A percentile compares a stretch with the other conserved stretches of the same genome.
Evolutionary conservation across 2,888 invertebrate genomes (phyloP).

Genomic region (Epinotia ramella): DNA sequence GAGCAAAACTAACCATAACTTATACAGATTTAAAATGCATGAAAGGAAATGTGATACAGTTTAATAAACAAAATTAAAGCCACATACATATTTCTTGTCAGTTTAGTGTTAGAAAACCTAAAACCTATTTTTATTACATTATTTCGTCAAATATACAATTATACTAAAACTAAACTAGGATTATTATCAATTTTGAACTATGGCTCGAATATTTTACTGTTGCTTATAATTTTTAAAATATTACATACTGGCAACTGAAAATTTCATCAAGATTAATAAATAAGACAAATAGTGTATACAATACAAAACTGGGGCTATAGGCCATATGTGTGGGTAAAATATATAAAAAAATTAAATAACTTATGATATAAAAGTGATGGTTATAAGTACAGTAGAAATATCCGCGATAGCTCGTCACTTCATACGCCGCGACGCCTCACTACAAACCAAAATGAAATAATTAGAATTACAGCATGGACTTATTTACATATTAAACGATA

Average conservation of each 20-base stretch:
- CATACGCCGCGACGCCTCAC: not conserved
- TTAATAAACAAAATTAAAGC: slow-evolving; percentile 40
- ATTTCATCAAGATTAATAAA: slow-evolving; percentile 22
- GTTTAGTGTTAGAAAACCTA: slow-evolving; percentile 39
- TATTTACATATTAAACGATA: too few relatives aligned
- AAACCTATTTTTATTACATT: slow-evolving; percentile 35
- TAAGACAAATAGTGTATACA: slow-evolving; percentile 2
- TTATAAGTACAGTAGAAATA: slow-evolving; percentile 36
- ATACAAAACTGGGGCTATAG: slow-evolving; percentile 1
- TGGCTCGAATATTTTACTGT: slow-evolving; percentile 29
- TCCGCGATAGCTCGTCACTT: slow-evolving; percentile 8
- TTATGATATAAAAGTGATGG: slow-evolving; percentile 22
- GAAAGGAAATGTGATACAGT: slow-evolving; percentile 32
- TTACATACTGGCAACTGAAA: not conserved
- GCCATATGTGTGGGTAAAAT: not conserved
- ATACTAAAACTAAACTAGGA: slow-evolving; percentile 33
- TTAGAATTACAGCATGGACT: not conserved
- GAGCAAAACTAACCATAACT: slow-evolving; percentile 14
- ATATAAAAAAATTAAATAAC: slow-evolving; percentile 1
- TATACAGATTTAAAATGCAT: slow-evolving; percentile 16
- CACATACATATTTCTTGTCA: slow-evolving; percentile 35
- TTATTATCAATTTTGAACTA: slow-evolving; percentile 35
- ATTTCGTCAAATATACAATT: slow-evolving; percentile 42
- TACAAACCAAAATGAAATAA: slow-evolving; percentile 1
- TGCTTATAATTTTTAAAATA: slow-evolving; percentile 15